Evolutionary conservation across 2,888 invertebrate genomes (phyloP).

Genomic region (Sphecodes monilicornis): DNA sequence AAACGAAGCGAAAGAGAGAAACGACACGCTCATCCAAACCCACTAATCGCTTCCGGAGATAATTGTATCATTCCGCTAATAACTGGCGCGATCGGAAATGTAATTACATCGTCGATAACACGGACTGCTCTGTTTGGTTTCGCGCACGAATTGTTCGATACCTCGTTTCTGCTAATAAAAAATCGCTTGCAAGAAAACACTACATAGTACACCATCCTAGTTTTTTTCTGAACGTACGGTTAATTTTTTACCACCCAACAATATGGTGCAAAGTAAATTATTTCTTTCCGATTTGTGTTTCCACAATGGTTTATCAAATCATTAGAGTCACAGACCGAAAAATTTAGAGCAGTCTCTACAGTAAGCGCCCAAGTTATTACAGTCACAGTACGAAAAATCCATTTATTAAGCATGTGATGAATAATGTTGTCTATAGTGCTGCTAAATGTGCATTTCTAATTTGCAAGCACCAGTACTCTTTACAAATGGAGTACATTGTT

Average conservation of each 20-base stretch:
- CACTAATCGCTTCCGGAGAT: constrained; percentile 55
- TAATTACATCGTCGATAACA: constrained; percentile 70
- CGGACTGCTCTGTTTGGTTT: constrained; percentile 51
- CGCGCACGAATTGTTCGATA: constrained; percentile 47
- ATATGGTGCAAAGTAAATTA: not conserved
- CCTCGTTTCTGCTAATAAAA: constrained; percentile 47
- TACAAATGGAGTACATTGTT: too few relatives aligned
- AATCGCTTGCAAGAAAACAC: constrained; percentile 35
- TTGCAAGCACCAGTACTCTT: too few relatives aligned
- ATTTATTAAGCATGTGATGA: too few relatives aligned
- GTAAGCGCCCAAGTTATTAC: too few relatives aligned
- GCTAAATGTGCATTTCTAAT: too few relatives aligned
- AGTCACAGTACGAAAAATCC: too few relatives aligned
- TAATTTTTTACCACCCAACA: not conserved
- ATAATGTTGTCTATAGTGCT: too few relatives aligned
- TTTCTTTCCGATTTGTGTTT: not conserved
- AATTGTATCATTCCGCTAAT: constrained; percentile 64
- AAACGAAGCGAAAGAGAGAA: constrained; percentile 10
- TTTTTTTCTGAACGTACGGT: not conserved
- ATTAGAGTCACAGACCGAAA: too few relatives aligned
- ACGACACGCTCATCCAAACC: constrained; percentile 7
- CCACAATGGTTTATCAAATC: too few relatives aligned
- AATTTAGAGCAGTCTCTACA: not conserved
- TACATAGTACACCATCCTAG: not conserved
- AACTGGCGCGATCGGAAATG: constrained; percentile 58